Conservation (phyloP, 2,113 vertebrate species). For the Pao palembangensis region DNA sequence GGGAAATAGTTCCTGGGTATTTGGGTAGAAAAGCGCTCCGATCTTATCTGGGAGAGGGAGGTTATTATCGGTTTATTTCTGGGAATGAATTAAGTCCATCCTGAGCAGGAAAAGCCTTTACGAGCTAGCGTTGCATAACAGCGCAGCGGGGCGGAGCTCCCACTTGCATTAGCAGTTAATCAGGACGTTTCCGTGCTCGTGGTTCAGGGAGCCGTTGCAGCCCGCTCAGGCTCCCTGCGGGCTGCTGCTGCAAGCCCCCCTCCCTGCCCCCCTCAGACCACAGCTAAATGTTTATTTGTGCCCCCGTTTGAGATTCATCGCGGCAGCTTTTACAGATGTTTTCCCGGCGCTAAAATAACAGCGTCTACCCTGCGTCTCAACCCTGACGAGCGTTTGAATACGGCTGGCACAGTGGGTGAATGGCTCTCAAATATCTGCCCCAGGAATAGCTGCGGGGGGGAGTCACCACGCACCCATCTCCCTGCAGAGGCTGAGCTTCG, state of each 20-base stretch:
- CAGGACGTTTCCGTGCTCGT: no score
- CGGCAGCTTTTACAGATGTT: constrained; percentile 45
- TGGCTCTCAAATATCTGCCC: constrained; percentile 29
- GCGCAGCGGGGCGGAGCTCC: not conserved
- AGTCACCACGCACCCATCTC: no score
- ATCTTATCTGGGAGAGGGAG: not conserved
- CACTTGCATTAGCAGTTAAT: no score
- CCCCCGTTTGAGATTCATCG: constrained; percentile 27
- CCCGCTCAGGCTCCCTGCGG: not conserved
- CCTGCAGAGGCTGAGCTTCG: no score
- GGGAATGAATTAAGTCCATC: constrained; percentile 9
- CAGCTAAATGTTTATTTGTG: constrained; percentile 19
- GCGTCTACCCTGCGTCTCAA: constrained; percentile 8
- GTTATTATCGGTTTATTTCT: constrained; percentile 13
- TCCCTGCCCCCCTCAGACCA: no score
- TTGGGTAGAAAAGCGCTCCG: not conserved
- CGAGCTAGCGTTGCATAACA: not conserved
- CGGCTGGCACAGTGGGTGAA: constrained; percentile 1
- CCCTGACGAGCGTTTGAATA: constrained; percentile 31
- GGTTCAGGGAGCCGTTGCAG: no score
- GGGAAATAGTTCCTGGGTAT: constrained; percentile 5
- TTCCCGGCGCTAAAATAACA: constrained; percentile 42
- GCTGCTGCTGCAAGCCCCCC: not conserved
- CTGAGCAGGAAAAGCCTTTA: constrained; percentile 2
- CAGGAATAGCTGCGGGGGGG: constrained; percentile 14